These are phyloP conservation scores for Coenonympha arcania DNA, from an alignment of 2,888 invertebrate species.

Conservation along the genomic window DNA sequence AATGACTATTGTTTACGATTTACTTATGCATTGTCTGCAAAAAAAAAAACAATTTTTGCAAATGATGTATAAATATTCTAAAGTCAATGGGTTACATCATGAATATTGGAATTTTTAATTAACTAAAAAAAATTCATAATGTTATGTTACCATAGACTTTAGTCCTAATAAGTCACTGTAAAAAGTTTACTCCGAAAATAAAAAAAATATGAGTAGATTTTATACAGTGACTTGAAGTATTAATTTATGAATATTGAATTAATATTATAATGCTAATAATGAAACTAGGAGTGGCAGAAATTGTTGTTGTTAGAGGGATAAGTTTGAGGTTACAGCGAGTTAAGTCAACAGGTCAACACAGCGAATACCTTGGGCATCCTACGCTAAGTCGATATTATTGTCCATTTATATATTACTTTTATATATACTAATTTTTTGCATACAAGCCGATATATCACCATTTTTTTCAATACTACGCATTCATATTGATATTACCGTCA, in stretches of 20 bases:
- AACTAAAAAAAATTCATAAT: constrained; percentile 1
- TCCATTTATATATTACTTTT: constrained; percentile 58
- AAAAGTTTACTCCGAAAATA: constrained; percentile 5
- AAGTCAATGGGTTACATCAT: constrained; percentile 7
- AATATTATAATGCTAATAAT: constrained; percentile 13
- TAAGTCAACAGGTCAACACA: constrained; percentile 64
- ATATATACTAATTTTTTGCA: constrained; percentile 66
- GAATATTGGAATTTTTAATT: constrained; percentile 2
- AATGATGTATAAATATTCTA: neutral
- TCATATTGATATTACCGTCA: constrained; percentile 51
- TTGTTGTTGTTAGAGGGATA: constrained; percentile 58
- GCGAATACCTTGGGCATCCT: constrained; percentile 72
- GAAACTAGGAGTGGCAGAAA: constrained; percentile 32
- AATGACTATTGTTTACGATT: constrained; percentile 1
- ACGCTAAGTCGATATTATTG: constrained; percentile 66
- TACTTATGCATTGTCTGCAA: neutral
- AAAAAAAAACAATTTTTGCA: neutral
- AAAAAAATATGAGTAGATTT: neutral
- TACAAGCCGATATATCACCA: constrained; percentile 54
- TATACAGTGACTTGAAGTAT: constrained; percentile 8
- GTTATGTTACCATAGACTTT: neutral
- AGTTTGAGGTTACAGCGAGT: constrained; percentile 68
- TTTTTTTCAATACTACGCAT: constrained; percentile 60
- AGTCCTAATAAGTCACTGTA: constrained; percentile 7
- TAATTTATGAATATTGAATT: neutral